Evolutionary conservation across 2,113 vertebrate species (phyloP).

Genomic region (Otis tarda): DNA sequence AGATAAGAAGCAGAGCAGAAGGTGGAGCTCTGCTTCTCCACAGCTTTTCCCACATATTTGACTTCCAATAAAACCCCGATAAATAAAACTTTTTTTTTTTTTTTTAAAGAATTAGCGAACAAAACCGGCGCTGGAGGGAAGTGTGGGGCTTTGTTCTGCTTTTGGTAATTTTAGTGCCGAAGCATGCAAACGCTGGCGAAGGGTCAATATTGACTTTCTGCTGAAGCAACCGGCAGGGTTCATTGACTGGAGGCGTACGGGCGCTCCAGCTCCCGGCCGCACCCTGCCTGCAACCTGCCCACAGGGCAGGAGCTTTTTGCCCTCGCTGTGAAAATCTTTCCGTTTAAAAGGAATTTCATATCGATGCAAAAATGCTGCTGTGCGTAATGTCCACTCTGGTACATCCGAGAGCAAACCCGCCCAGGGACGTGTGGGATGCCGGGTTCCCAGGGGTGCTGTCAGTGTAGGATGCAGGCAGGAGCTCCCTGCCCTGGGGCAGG

Average conservation of each 20-base stretch:
- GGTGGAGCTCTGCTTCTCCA: neutral
- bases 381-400: neutral
- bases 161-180: neutral
- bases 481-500: neutral
- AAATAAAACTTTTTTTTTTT: neutral
- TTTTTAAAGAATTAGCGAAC: neutral
- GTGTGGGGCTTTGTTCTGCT: neutral
- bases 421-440: neutral
- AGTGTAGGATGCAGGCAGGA: neutral
- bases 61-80: neutral
- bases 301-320: neutral
- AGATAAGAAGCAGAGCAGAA: neutral
- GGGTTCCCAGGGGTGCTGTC: neutral
- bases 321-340: neutral
- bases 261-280: neutral
- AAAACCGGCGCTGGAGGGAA: neutral
- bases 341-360: neutral
- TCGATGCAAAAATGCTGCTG: neutral
- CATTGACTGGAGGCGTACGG: neutral
- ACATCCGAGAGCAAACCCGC: neutral
- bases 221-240: neutral
- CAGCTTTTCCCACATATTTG: neutral
- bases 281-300: neutral
- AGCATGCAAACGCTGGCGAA: neutral
- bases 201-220: conserved; percentile 38